Evolutionary conservation across 2,797 vertebrate genomes (phyloP).

Genomic region (Sebastes minor): DNA sequence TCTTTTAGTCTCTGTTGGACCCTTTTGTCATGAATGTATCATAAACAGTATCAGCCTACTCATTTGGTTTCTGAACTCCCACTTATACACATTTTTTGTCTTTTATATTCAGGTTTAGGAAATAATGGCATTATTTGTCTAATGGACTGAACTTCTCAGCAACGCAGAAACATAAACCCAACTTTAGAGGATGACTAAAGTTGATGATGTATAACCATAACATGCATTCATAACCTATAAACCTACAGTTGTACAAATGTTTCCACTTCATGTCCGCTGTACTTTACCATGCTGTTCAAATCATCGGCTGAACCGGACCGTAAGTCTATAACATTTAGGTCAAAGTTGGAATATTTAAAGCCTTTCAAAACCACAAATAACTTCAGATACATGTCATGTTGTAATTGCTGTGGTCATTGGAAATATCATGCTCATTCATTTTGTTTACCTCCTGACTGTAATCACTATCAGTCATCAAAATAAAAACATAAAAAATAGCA

Average conservation of each 20-base stretch:
- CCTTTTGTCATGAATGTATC: constrained; percentile 65
- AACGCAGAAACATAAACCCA: constrained; percentile 48
- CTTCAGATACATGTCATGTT: constrained; percentile 57
- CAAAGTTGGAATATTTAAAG: constrained; percentile 59
- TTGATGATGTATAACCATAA: constrained; percentile 39
- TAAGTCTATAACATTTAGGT: constrained; percentile 46
- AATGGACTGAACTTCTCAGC: constrained; percentile 30
- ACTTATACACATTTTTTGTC: constrained; percentile 21
- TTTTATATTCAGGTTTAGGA: constrained; percentile 51
- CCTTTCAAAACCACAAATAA: constrained; percentile 59
- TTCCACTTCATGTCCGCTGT: constrained; percentile 45
- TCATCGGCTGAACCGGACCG: constrained; percentile 30
- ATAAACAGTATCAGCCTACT: constrained; percentile 26
- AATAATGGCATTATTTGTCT: constrained; percentile 39
- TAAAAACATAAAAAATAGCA: constrained; percentile 74
- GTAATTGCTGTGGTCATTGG: constrained; percentile 69
- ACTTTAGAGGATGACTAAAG: constrained; percentile 33
- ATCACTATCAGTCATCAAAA: constrained; percentile 80
- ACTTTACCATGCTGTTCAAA: constrained; percentile 53
- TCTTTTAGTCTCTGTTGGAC: constrained; percentile 39
- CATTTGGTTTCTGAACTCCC: constrained; percentile 36
- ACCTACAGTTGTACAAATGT: constrained; percentile 45
- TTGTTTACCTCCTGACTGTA: constrained; percentile 82
- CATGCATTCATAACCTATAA: constrained; percentile 53
- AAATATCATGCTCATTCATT: constrained; percentile 76